phyloP scores from a whole-genome alignment of 2,113 vertebrate genomes.

The Malurus elegans region DNA sequence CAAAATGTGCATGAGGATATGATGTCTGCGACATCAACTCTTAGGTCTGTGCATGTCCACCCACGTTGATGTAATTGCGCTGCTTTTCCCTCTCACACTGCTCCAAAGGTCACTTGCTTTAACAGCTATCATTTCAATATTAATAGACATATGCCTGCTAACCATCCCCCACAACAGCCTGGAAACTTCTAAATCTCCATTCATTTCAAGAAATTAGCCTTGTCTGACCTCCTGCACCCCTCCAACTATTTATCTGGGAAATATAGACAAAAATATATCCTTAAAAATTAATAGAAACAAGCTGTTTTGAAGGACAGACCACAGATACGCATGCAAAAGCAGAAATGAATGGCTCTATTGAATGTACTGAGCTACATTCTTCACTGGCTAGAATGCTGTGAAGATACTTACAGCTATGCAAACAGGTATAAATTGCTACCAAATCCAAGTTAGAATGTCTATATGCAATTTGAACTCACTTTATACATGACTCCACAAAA shows the following conservation, averaged over 20 bases:
- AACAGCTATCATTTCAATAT: neutral
- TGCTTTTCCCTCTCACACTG: neutral
- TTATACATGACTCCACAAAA: neutral
- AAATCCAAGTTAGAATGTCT: neutral
- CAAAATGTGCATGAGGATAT: neutral
- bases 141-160: neutral
- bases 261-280: neutral
- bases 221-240: neutral
- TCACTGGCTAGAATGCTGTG: neutral
- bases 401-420: neutral
- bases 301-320: neutral
- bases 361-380: neutral
- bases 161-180: neutral
- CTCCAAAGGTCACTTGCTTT: neutral
- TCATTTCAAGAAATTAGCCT: neutral
- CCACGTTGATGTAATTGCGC: fast-evolving
- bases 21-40: neutral
- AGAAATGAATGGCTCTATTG: neutral
- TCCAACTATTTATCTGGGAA: neutral
- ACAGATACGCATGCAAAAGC: neutral
- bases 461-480: neutral
- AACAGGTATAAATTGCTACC: neutral
- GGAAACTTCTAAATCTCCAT: neutral
- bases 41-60: neutral
- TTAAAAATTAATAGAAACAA: neutral